Base-by-base conservation (phyloP, 1,140 invertebrate species). In the Asbolus verrucosus region DNA sequence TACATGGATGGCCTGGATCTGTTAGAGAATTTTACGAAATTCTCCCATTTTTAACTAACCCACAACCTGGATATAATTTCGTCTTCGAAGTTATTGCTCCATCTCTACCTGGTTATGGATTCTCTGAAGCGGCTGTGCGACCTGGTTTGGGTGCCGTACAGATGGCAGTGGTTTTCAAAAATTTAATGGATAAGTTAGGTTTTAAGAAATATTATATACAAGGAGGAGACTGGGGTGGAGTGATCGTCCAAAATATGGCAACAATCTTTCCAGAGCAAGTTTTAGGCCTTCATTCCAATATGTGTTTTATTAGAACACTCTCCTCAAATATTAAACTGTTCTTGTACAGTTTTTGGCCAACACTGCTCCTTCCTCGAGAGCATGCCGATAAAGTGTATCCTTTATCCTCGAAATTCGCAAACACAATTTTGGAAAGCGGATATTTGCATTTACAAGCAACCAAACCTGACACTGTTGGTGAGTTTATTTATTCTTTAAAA, bases 1-100 rank as follows among this genome's bases (percentile, higher is more conserved):
- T 94, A 2, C 95, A 97, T 77, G 95, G 95, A 13, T 98, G 95
- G 95, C 95, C 95, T 1, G 94, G 95, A 15, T 93, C 92, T 0
- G 85, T 96, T 1, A 84, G 91, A 6, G 94, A 97, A 81, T 97
- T 96, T 78, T 92, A 93, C 72, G 91, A 94, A 75, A 84, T 94
- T 1, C 89, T 94, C 66, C 92, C 92, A 0, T 38, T 91, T 18
- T 75, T 95, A 6, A 91, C 87, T 0, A 86, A 83, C 11, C 83
- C 85, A 0, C 80, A 82, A 63, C 38, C 67, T 2, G 83, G 82
- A 6, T 79, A 82, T 6, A 83, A 90, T 61, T 89, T 91, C 70
- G 90, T 92, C 4, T 95, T 95, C 77, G 92, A 95, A 81, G 81
- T 95, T 0, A 84, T 96, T 0, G 85, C 84, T 3, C 93, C 94